Percentiles rank a stretch among this genome's conserved stretches.
phyloP scores from a whole-genome alignment of 2,888 invertebrate genomes.

The Ophion ventricosus region DNA sequence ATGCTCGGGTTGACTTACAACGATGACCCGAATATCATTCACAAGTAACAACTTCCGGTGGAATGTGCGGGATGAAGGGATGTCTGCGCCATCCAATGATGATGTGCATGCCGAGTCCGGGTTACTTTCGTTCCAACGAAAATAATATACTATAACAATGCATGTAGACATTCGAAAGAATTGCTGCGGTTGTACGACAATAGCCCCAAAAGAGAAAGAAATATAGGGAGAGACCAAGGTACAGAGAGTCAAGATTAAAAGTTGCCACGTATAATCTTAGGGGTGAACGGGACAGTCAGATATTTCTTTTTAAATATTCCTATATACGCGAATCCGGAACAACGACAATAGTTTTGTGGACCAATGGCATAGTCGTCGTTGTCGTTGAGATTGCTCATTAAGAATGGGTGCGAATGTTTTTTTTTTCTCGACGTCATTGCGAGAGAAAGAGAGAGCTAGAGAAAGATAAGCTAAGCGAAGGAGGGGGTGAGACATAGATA shows the following conservation, averaged over 20 bases:
- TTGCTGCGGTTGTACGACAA: neutral
- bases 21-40: slow-evolving; percentile 69
- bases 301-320: neutral
- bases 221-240: neutral
- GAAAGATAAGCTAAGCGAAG: neutral
- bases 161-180: neutral
- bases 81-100: neutral
- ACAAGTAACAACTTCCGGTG: slow-evolving; percentile 67
- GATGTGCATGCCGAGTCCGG: slow-evolving; percentile 58
- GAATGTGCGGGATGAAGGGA: slow-evolving; percentile 15
- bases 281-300: neutral
- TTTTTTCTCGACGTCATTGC: slow-evolving; percentile 30
- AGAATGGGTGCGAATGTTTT: neutral
- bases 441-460: neutral
- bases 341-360: neutral
- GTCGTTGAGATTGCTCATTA: neutral
- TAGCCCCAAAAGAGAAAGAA: neutral
- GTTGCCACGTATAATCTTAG: neutral
- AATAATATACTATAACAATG: neutral
- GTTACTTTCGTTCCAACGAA: slow-evolving; percentile 59
- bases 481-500: neutral
- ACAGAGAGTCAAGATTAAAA: neutral
- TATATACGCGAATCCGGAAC: neutral
- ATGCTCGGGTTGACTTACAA: slow-evolving; percentile 68
- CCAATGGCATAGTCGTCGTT: neutral